Evolutionary conservation across 2,888 invertebrate genomes (phyloP).

Genomic region (Cheilosia urbana): DNA sequence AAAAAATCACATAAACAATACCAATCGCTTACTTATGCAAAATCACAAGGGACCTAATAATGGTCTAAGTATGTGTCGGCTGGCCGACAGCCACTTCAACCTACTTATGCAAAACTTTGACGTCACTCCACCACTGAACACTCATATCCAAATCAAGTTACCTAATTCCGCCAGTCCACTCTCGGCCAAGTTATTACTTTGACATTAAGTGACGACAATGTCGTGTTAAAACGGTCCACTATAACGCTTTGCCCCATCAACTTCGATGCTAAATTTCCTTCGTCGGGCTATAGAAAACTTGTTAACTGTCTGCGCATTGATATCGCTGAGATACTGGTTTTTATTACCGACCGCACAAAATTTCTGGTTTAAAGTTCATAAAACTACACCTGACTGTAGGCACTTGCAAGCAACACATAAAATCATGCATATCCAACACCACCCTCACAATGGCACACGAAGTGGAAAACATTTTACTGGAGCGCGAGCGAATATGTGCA

Average conservation of each 20-base stretch:
- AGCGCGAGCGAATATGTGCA: slow-evolving; percentile 10
- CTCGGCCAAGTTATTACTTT: slow-evolving; percentile 16
- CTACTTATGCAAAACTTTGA: slow-evolving; percentile 3
- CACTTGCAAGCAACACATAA: neutral
- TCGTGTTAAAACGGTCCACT: slow-evolving; percentile 17
- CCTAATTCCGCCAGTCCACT: slow-evolving; percentile 41
- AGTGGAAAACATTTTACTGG: slow-evolving; percentile 7
- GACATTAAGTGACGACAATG: slow-evolving; percentile 43
- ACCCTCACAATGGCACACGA: slow-evolving; percentile 37
- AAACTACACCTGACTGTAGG: slow-evolving; percentile 26
- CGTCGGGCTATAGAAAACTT: slow-evolving; percentile 17
- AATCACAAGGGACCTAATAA: no score
- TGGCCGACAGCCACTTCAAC: no score
- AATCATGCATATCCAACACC: slow-evolving; percentile 40
- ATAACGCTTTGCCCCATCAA: slow-evolving; percentile 5
- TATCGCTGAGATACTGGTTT: slow-evolving; percentile 24
- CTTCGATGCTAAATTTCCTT: slow-evolving; percentile 33
- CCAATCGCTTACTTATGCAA: slow-evolving; percentile 5
- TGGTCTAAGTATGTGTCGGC: no score
- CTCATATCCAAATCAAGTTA: slow-evolving; percentile 19
- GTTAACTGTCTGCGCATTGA: slow-evolving; percentile 18
- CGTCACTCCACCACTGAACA: neutral
- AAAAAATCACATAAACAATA: slow-evolving; percentile 17
- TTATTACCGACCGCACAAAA: neutral
- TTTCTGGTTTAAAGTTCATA: slow-evolving; percentile 46